Evolutionary conservation across 2,113 vertebrate species (phyloP), one percentile per base, ranked within the genome.

Genomic region (Galeopterus variegatus): DNA sequence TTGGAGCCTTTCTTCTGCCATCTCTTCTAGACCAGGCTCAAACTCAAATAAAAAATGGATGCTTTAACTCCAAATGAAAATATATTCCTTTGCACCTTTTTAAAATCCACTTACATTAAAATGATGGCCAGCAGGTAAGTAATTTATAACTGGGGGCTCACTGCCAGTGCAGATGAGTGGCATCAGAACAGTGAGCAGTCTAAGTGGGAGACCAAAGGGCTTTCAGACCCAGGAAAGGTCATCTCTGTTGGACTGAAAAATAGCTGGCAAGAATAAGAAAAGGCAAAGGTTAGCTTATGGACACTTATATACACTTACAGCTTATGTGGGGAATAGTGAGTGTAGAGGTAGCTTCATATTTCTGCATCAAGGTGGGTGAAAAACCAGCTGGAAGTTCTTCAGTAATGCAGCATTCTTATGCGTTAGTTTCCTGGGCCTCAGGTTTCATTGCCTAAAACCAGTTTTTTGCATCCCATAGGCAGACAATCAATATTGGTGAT

Each of bases 11-110:
- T 97, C 96, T 86, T 14, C 48, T 97, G 87, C 54, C 82, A 31
- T 93, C 94, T 88, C 77, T 79, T 75, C 60, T 33, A 95, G 73
- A 96, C 95, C 70, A 50, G 90, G 72, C 89, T 96, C 92, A 64
- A 19, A 89, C 84, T 88, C 91, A 84, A 95, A 93, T 97, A 98
- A 97, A 98, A 98, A 97, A 98, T 98, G 93, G 93, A 64, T 73
- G 89, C 95, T 87, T 97, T 97, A 94, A 94, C 96, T 97, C 96
- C 95, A 97, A 97, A 97, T 98, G 97, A 98, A 98, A 98, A 98
- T 97, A 94, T 97, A 96, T 76, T 91, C 90, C 96, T 98, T 95
- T 70, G 56, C 62, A 96, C 96, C 97, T 95, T 86, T 92, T 98
- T 72, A 86, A 97, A 96, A 97, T 94, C 93, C 95, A 48, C 50